A percentile compares a stretch with the other conserved stretches of the same genome.
These are phyloP conservation scores for Incurvaria masculella DNA, from an alignment of 2,888 invertebrate species.

Conservation along the genomic window DNA sequence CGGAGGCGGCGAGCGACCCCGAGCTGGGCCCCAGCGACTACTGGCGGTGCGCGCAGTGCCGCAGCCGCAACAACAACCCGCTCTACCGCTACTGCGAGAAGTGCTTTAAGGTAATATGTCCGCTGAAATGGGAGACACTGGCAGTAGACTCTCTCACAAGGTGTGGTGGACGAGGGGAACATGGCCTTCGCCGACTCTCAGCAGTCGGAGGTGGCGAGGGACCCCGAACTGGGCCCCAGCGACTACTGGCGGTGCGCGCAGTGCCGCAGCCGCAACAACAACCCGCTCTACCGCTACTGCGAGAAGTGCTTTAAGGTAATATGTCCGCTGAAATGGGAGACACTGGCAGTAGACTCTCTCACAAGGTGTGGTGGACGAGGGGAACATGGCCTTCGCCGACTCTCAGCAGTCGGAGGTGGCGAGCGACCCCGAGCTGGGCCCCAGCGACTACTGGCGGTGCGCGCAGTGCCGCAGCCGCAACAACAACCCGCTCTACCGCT, in stretches of 20 bases:
- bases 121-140: no score
- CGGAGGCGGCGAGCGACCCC: constrained; percentile 37
- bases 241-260: constrained; percentile 65
- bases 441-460: constrained; percentile 62
- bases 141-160: no score
- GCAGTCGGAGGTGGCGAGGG: constrained; percentile 34
- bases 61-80: constrained; percentile 61
- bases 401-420: constrained; percentile 38
- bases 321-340: no score
- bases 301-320: constrained; percentile 71
- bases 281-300: constrained; percentile 65
- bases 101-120: constrained; percentile 72
- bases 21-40: constrained; percentile 59
- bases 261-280: constrained; percentile 62
- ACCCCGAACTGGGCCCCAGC: constrained; percentile 51
- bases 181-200: constrained; percentile 45
- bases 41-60: constrained; percentile 65
- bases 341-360: no score
- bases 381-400: constrained; percentile 41
- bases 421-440: constrained; percentile 50
- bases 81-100: constrained; percentile 66
- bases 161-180: constrained; percentile 32
- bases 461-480: constrained; percentile 61
- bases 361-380: constrained; percentile 30
- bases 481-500: constrained; percentile 64